These are phyloP conservation scores for Lophura nycthemera DNA, from an alignment of 2,113 vertebrate genomes.

Conservation along the genomic window DNA sequence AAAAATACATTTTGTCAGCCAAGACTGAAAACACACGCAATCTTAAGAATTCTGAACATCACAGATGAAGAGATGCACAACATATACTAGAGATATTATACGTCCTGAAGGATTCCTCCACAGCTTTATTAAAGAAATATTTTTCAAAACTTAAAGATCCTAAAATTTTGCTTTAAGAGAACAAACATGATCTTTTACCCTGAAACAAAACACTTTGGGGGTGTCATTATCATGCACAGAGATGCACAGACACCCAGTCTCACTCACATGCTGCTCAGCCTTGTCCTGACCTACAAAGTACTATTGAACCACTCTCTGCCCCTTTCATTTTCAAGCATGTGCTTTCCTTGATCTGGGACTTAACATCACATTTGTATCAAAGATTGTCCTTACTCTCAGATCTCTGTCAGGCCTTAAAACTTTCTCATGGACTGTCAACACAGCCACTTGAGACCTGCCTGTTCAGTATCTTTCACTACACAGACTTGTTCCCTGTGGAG, in stretches of 20 bases:
- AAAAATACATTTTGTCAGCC: neutral
- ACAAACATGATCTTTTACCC: neutral
- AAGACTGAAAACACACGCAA: neutral
- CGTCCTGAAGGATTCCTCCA: neutral
- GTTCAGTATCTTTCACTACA: neutral
- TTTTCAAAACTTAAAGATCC: neutral
- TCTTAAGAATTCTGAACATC: neutral
- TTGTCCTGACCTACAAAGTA: neutral
- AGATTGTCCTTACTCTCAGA: neutral
- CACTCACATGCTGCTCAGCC: neutral
- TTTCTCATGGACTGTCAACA: neutral
- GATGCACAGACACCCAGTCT: neutral
- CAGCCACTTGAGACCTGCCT: neutral
- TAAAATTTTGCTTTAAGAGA: neutral
- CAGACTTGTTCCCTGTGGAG: neutral
- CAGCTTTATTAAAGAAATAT: neutral
- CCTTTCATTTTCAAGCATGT: neutral
- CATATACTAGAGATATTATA: neutral
- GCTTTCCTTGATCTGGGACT: neutral
- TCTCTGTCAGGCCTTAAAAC: neutral
- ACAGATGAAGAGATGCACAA: neutral
- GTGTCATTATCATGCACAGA: neutral
- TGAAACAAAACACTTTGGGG: neutral
- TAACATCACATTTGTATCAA: neutral
- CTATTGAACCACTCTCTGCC: neutral